These are phyloP conservation scores for Grapholita molesta DNA, from an alignment of 1,140 invertebrate species.

Conservation along the genomic window DNA sequence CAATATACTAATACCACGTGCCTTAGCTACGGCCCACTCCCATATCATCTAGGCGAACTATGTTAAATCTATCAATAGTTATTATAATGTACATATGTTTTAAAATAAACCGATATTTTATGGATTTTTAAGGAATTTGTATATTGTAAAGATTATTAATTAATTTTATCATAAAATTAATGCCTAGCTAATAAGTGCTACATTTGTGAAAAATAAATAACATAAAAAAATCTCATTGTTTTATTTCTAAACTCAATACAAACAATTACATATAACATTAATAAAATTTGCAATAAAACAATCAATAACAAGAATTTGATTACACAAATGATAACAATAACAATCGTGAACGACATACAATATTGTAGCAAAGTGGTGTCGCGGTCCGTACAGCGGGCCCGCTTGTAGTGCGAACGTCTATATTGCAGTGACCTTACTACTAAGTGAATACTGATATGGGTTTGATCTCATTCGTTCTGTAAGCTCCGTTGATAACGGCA, in stretches of 20 bases:
- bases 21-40: slow-evolving; percentile 70
- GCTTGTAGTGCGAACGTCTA: not conserved
- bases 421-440: not conserved
- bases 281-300: slow-evolving; percentile 20
- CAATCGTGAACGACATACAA: slow-evolving; percentile 7
- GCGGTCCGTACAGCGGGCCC: not conserved
- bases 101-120: slow-evolving; percentile 78
- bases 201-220: slow-evolving; percentile 78
- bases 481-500: not conserved
- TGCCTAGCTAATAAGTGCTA: slow-evolving; percentile 73
- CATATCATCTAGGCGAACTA: slow-evolving; percentile 70
- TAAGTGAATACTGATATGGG: not conserved
- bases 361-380: not conserved
- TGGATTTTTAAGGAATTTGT: slow-evolving; percentile 77
- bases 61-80: slow-evolving; percentile 70
- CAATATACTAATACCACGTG: slow-evolving; percentile 68
- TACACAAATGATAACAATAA: slow-evolving; percentile 15
- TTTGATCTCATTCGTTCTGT: not conserved
- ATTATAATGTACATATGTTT: slow-evolving; percentile 76
- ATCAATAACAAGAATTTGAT: slow-evolving; percentile 18
- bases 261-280: slow-evolving; percentile 22
- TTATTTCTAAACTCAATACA: slow-evolving; percentile 49
- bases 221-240: slow-evolving; percentile 72
- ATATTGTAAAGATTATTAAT: slow-evolving; percentile 80
- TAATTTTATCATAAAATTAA: slow-evolving; percentile 80